Conservation (phyloP, 92 coral and sea anemone genomes). For the Meandrina meandrites region DNA sequence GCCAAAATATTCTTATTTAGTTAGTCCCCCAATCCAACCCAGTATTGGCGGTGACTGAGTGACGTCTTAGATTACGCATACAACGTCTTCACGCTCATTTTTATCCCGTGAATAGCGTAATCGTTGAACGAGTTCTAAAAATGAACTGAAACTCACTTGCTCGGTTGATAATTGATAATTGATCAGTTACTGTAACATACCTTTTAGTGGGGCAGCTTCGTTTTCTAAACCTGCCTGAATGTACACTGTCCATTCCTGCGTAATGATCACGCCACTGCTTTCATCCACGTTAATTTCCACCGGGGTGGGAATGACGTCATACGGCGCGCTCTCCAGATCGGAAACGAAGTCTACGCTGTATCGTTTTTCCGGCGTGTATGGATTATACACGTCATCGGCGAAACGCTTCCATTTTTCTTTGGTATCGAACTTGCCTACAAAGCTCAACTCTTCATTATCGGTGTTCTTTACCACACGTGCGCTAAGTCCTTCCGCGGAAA, state of each 20-base stretch:
- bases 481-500: conserved; percentile 55
- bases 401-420: conserved; percentile 82
- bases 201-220: conserved; percentile 65
- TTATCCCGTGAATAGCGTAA: too few relatives aligned
- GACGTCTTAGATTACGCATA: too few relatives aligned
- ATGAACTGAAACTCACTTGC: too few relatives aligned
- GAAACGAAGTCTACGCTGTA: conserved; percentile 35
- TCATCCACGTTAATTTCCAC: conserved; percentile 59
- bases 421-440: conserved; percentile 77
- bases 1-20: too few relatives aligned
- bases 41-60: too few relatives aligned
- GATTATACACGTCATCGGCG: conserved; percentile 57
- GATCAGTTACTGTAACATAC: conserved; percentile 7
- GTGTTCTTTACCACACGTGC: conserved; percentile 63
- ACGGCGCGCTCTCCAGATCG: conserved; percentile 44
- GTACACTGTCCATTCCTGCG: conserved; percentile 71
- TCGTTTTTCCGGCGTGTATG: conserved; percentile 68
- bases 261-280: conserved; percentile 51
- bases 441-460: conserved; percentile 56
- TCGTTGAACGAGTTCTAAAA: too few relatives aligned
- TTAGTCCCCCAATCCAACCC: too few relatives aligned
- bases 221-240: conserved; percentile 53
- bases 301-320: conserved; percentile 82
- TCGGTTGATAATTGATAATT: too few relatives aligned
- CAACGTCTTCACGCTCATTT: too few relatives aligned